phyloP scores from a whole-genome alignment of 1,140 invertebrate species.

The Heliconius eleuchia region DNA sequence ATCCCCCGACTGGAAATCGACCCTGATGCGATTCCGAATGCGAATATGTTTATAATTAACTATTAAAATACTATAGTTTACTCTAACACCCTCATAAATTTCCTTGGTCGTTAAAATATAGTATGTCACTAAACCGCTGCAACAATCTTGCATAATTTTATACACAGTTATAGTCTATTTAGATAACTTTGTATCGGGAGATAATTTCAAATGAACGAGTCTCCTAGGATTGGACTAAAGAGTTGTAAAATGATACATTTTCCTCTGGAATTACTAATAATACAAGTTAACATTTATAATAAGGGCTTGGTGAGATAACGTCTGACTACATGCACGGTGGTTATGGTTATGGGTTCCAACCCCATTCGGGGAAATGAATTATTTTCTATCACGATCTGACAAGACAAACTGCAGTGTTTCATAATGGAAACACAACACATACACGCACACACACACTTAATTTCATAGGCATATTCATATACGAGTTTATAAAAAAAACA shows the following conservation, averaged over 20 bases:
- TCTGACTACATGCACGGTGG: not conserved
- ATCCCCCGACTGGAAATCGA: no score
- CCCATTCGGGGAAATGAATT: not conserved
- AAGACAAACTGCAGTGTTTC: not conserved
- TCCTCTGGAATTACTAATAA: not conserved
- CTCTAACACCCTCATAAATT: not conserved
- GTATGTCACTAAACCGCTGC: not conserved
- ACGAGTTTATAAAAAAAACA: not conserved
- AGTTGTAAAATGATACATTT: conserved; percentile 7
- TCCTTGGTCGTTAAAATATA: not conserved
- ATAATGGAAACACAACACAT: no score
- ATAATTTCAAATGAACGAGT: not conserved
- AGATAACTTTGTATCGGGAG: not conserved
- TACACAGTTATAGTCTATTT: not conserved
- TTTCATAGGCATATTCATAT: not conserved
- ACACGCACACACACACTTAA: no score
- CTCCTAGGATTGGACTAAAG: not conserved
- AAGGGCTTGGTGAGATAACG: not conserved
- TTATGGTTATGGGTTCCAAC: not conserved
- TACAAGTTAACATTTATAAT: not conserved
- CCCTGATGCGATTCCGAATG: not conserved
- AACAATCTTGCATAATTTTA: not conserved
- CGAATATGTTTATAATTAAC: not conserved
- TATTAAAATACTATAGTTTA: not conserved
- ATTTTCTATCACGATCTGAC: not conserved